Evolutionary conservation across 2,797 vertebrate species (phyloP).

Genomic region (Sitta carolinensis): DNA sequence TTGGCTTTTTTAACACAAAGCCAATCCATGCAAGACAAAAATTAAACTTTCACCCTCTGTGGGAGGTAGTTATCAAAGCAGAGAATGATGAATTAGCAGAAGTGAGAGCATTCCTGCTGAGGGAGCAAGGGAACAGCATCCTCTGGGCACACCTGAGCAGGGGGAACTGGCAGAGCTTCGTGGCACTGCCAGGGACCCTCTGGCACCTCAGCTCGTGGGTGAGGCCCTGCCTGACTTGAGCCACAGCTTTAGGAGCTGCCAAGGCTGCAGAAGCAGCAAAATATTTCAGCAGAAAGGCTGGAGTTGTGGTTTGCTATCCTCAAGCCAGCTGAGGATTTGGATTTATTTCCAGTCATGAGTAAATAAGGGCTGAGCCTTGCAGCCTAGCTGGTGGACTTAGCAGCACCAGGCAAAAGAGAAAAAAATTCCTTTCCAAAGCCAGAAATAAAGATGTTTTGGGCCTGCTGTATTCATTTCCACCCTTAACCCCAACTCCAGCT

Average conservation of each 20-base stretch:
- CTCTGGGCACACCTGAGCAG: neutral
- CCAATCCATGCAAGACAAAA: neutral
- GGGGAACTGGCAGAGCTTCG: neutral
- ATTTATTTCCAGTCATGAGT: neutral
- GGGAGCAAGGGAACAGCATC: neutral
- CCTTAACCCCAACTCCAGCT: neutral
- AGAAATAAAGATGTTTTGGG: neutral
- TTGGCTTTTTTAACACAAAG: neutral
- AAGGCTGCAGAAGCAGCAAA: neutral
- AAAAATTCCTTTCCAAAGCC: neutral
- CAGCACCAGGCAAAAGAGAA: neutral
- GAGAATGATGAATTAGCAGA: neutral
- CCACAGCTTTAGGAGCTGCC: neutral
- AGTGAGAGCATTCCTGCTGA: neutral
- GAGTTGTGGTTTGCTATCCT: neutral
- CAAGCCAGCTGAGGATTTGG: neutral
- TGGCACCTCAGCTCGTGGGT: too few relatives aligned
- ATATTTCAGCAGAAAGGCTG: neutral
- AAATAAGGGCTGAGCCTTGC: neutral
- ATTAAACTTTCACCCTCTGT: neutral
- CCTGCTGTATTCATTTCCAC: neutral
- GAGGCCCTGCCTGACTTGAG: neutral
- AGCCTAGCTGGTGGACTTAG: neutral
- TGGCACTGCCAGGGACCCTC: neutral
- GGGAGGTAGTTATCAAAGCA: neutral